Base-by-base conservation (phyloP, 37 sponge, comb jelly and placozoan species). In the Aplysina aerophoba region DNA sequence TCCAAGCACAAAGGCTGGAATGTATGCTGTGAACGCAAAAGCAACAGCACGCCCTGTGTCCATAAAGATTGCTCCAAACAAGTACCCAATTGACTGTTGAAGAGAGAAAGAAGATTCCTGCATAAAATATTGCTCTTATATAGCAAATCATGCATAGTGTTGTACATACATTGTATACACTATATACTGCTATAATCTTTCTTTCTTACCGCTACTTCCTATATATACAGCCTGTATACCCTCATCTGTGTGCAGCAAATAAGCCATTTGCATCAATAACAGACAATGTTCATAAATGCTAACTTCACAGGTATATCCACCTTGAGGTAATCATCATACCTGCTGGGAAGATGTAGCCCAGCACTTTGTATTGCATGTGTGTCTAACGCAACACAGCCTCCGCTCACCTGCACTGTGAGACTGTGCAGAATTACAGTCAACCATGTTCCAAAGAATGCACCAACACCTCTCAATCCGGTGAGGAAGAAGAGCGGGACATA, bases 381-480 rank as follows among this genome's bases (percentile, higher is more conserved):
- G 17, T 15, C 59, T 15, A 15, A 15, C 17, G 17, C 15, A 57
- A 20, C 59, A 20, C 15, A 20, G 15, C 13, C 15, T 20, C 27
- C 41, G 83, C 89, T 73, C 16, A 83, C 87, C 83, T 88, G 88
- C 3, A 80, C 62, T 30, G 80, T 74, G 3, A 91, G 28, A 19
- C 66, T 35, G 38, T 37, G 33, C 55, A 71, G 31, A 65, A 87
- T 25, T 36, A 91, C 38, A 58, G 81, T 44, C 82, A 84, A 64
- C 85, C 83, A 88, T 24, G 83, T 62, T 0, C 82, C 85, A 71
- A 87, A 79, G 67, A 87, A 91, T 37, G 60, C 25, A 41, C 33
- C 57, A 12, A 59, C 36, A 0, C 83, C 86, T 35, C 79, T 74
- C 66, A 93, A 40, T 27, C 94, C 94, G 21, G 80, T 66, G 5